These are phyloP conservation scores for Synchiropus splendidus DNA, from an alignment of 2,113 vertebrate genomes.

Conservation along the genomic window DNA sequence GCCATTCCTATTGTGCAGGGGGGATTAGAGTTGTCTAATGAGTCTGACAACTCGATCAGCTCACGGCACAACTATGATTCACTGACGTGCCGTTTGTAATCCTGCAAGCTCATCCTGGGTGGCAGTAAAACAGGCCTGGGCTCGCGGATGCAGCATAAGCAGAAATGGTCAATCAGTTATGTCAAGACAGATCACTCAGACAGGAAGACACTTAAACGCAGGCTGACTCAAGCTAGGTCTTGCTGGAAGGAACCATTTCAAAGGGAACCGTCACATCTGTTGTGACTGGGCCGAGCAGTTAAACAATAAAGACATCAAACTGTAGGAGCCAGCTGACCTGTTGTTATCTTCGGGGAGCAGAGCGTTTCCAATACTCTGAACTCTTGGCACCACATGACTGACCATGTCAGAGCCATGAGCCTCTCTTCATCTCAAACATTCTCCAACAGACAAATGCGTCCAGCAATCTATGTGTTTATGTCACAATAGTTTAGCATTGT, in stretches of 20 bases:
- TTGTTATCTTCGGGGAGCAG: no score
- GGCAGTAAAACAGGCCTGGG: conserved; percentile 31
- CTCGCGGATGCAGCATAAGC: conserved; percentile 31
- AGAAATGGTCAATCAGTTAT: conserved; percentile 30
- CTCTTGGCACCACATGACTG: no score
- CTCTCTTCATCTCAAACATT: no score
- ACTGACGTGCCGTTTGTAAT: conserved; percentile 3
- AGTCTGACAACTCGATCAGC: conserved; percentile 34
- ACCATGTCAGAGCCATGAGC: no score
- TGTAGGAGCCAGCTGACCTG: no score
- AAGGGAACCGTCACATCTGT: conserved; percentile 38
- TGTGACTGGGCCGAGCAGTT: conserved; percentile 16
- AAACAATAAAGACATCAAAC: conserved; percentile 15
- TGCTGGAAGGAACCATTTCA: conserved; percentile 11
- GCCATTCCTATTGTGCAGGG: conserved; percentile 14
- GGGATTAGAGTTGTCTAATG: conserved; percentile 15
- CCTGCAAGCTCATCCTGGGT: conserved; percentile 14
- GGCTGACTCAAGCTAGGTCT: conserved; percentile 40
- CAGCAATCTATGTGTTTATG: no score
- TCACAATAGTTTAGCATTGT: no score
- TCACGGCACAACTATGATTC: not conserved
- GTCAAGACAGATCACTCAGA: conserved; percentile 18
- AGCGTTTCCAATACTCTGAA: no score
- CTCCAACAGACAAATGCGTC: no score
- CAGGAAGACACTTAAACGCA: conserved; percentile 13